Percentiles rank a stretch among this genome's conserved stretches.
phyloP scores from a whole-genome alignment of 2,888 invertebrate species.

The Druceiella hillmani region DNA sequence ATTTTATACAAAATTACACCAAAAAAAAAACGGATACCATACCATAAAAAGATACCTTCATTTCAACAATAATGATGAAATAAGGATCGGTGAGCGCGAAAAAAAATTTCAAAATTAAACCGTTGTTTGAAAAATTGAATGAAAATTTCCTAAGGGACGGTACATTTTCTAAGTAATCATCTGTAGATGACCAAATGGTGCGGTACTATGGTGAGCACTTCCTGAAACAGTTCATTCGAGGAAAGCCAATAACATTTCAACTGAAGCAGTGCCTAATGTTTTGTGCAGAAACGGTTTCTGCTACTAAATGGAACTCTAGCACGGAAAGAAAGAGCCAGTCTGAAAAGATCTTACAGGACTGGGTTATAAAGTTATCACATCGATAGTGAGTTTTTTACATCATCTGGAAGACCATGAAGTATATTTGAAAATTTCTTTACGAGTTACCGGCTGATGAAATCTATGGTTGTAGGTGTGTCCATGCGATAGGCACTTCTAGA shows the following conservation, averaged over 20 bases:
- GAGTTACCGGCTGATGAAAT: constrained; percentile 1
- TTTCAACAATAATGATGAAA: no score
- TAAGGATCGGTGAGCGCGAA: no score
- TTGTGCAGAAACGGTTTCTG: constrained; percentile 1
- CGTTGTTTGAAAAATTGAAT: constrained; percentile 2
- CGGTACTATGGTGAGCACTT: constrained; percentile 4
- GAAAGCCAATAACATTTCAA: constrained; percentile 2
- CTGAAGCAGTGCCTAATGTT: constrained; percentile 4
- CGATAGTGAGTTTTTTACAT: not conserved
- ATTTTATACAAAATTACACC: no score
- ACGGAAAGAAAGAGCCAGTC: constrained; percentile 1
- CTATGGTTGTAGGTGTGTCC: not conserved
- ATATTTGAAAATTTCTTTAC: constrained; percentile 2
- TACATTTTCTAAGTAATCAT: constrained; percentile 2
- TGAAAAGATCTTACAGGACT: no score
- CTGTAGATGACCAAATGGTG: constrained; percentile 5
- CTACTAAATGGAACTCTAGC: not conserved
- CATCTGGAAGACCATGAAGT: constrained; percentile 1
- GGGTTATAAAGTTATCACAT: not conserved
- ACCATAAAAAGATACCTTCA: no score
- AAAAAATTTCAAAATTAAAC: constrained; percentile 1
- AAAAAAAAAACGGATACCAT: no score
- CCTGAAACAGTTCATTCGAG: constrained; percentile 5
- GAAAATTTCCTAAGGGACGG: not conserved
- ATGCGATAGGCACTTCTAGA: not conserved